A percentile compares a stretch with the other conserved stretches of the same genome.
These are phyloP conservation scores for Grus americana DNA, from an alignment of 2,113 vertebrate species.

Conservation along the genomic window DNA sequence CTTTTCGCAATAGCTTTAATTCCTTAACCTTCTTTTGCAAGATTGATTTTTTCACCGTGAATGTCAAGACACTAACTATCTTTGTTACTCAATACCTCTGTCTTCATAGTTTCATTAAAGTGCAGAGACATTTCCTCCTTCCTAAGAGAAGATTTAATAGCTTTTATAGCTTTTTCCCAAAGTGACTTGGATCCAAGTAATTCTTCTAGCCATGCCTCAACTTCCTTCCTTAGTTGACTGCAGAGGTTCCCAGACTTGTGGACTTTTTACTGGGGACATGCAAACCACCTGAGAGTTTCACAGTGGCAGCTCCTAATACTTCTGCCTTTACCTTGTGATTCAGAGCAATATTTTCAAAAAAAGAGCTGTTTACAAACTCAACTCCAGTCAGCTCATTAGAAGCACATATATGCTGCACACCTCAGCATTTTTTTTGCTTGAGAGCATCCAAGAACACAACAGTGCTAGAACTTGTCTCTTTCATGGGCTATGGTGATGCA, in stretches of 20 bases:
- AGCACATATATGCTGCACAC: neutral
- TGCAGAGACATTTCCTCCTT: neutral
- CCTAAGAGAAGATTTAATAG: no score
- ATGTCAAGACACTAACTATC: neutral
- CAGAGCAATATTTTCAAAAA: neutral
- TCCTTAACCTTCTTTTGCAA: neutral
- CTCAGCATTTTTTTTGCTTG: neutral
- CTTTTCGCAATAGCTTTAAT: neutral
- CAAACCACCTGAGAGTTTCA: neutral
- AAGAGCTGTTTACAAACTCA: neutral
- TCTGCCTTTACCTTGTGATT: neutral
- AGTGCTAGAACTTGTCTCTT: neutral
- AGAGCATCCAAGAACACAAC: neutral
- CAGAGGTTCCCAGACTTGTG: neutral
- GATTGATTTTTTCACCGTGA: neutral
- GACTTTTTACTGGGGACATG: neutral
- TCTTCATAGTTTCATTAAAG: neutral
- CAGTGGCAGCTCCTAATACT: neutral
- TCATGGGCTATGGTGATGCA: fast-evolving
- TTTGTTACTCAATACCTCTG: neutral
- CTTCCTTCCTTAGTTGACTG: neutral
- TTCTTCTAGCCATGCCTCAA: neutral
- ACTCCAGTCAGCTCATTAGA: neutral
- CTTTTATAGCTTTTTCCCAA: neutral
- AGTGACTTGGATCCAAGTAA: neutral